These are phyloP conservation scores for Rhagium mordax DNA, from an alignment of 2,888 invertebrate species.

Conservation along the genomic window DNA sequence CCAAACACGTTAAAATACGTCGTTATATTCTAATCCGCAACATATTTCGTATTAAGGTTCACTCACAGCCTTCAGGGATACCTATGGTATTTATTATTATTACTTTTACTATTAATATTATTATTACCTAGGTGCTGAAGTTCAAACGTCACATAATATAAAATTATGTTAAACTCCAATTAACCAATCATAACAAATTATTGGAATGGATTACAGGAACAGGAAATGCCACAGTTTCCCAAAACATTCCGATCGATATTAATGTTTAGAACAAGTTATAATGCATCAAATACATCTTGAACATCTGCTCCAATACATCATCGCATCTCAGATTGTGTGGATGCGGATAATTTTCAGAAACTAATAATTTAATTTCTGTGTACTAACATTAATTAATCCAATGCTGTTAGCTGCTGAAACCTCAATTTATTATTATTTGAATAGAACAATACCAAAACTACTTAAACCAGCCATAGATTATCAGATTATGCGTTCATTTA, in stretches of 20 bases:
- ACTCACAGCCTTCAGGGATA: no score
- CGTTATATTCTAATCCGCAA: no score
- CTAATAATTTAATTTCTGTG: slow-evolving; percentile 31
- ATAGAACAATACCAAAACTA: slow-evolving; percentile 29
- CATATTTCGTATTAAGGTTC: no score
- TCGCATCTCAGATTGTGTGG: slow-evolving; percentile 10
- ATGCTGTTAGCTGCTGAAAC: slow-evolving; percentile 12
- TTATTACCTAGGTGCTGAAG: no score
- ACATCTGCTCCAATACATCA: slow-evolving; percentile 22
- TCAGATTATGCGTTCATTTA: background rate
- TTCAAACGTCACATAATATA: no score
- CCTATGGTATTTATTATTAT: no score
- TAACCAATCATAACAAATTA: background rate
- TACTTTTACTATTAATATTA: no score
- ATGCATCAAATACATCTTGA: slow-evolving; percentile 10
- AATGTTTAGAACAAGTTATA: slow-evolving; percentile 12
- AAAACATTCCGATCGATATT: slow-evolving; percentile 4
- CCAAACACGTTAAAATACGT: no score
- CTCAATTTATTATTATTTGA: slow-evolving; percentile 30
- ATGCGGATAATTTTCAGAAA: slow-evolving; percentile 21
- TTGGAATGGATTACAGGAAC: background rate
- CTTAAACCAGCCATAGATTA: slow-evolving; percentile 22
- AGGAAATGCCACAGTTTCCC: background rate
- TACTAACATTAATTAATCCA: slow-evolving; percentile 29
- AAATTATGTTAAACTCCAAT: background rate